These are phyloP conservation scores for Syrmaticus mikado DNA, from an alignment of 2,113 vertebrate genomes.

Conservation along the genomic window DNA sequence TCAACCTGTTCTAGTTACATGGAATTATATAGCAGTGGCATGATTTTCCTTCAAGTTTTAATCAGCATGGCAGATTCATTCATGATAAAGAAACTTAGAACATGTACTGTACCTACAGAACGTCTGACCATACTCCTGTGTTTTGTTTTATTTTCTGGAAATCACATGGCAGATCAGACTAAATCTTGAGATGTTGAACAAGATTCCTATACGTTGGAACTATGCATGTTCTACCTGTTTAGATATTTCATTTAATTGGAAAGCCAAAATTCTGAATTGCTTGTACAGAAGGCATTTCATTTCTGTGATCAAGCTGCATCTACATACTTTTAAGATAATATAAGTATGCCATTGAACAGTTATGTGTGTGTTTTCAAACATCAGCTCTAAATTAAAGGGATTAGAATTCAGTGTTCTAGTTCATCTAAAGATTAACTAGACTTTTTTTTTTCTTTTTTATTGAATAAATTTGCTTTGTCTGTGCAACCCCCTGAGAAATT, in stretches of 20 bases:
- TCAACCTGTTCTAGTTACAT: neutral
- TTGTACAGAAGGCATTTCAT: neutral
- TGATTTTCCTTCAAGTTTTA: neutral
- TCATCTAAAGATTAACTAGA: neutral
- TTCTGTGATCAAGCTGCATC: neutral
- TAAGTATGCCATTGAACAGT: neutral
- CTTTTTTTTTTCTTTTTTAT: neutral
- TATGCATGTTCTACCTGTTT: neutral
- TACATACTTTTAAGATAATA: neutral
- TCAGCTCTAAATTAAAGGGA: neutral
- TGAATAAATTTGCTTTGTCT: neutral
- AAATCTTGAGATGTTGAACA: neutral
- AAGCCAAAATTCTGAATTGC: neutral
- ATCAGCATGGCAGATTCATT: rapidly evolving
- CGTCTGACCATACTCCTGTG: neutral
- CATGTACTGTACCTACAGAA: too few relatives aligned
- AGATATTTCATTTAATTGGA: neutral
- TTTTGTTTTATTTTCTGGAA: neutral
- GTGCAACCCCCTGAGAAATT: neutral
- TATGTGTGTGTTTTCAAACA: neutral
- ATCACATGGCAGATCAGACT: neutral
- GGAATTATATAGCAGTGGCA: neutral
- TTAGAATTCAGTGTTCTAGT: neutral
- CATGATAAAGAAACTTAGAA: neutral
- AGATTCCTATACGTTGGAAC: neutral